Base-by-base conservation (phyloP, 2,888 invertebrate species). In the Drosophila niveifrons region DNA sequence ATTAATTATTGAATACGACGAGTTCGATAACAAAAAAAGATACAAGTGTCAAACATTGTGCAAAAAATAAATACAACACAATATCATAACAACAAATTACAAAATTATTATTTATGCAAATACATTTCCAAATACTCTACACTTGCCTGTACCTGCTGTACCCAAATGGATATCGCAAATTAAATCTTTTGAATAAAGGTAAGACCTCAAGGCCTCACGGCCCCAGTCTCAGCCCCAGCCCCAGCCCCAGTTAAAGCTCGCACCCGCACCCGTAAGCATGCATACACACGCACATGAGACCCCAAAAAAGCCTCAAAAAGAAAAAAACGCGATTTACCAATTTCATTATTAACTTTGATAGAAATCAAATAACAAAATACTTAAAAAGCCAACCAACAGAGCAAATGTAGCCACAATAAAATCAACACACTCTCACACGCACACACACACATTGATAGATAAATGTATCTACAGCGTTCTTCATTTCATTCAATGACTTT, bases 401-500 rank as follows among this genome's bases (percentile, higher is more conserved):
- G 66, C 67, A 75, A 78, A 66, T 75, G 71, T 57, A 62, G 68
- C 74, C 68, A 66, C 66, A 73, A 66, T 53, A 69, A 58, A 66
- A 63, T 63, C 44, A 58, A 73, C 53, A 57, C n/a, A 48, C 34
- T 66, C 46, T 48, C 41, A 58, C 29, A 23, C 13, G 44, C 53
- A 50, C 36, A 55, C 47, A 51, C 23, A 23, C 13, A 47, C 56
- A 50, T 23, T 51, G 36, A 65, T 66, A 73, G 65, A 52, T 72
- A 79, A 75, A 78, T 70, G 68, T 80, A 80, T 75, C 79, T 75
- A 63, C 69, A 70, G 82, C 57, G 80, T 83, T 84, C 87, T 87
- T 84, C 84, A 84, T 87, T 85, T 85, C 88, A 88, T 88, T 86
- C 82, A 86, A 86, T 85, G 88, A 86, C 85, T 86, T 88, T 76